Evolutionary conservation across 2,797 vertebrate species (phyloP).

Genomic region (Emydoidea blandingii): DNA sequence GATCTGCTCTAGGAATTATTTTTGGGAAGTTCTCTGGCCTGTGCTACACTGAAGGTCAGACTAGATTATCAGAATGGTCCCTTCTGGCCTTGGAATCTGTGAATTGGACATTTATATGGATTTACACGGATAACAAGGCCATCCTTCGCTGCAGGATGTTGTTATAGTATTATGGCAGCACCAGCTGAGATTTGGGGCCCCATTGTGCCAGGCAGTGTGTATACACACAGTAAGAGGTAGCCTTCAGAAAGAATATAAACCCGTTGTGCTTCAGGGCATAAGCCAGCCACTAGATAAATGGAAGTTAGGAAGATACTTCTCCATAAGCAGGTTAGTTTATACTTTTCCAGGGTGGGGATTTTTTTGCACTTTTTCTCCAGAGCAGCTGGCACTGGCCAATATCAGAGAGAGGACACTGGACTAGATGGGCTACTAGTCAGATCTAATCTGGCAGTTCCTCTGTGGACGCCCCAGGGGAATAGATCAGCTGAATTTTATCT

Average conservation of each 20-base stretch:
- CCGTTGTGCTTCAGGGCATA: neutral
- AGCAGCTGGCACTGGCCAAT: neutral
- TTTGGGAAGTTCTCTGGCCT: neutral
- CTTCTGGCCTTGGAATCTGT: neutral
- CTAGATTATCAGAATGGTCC: neutral
- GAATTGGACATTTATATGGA: neutral
- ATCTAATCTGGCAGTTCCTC: neutral
- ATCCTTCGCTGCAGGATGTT: neutral
- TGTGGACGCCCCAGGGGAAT: neutral
- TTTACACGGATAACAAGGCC: neutral
- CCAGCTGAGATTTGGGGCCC: neutral
- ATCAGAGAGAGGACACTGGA: neutral
- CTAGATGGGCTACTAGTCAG: neutral
- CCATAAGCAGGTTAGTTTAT: neutral
- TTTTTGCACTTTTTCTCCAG: neutral
- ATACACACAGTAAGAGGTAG: neutral
- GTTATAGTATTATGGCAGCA: neutral
- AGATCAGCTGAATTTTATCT: neutral
- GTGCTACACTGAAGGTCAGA: neutral
- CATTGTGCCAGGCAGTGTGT: neutral
- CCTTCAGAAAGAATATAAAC: neutral
- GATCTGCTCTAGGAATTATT: neutral
- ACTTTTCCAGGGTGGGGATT: neutral
- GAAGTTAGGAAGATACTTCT: neutral
- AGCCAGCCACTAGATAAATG: neutral